phyloP scores from a whole-genome alignment of 2,888 invertebrate genomes.

The Leptopilina myrica region DNA sequence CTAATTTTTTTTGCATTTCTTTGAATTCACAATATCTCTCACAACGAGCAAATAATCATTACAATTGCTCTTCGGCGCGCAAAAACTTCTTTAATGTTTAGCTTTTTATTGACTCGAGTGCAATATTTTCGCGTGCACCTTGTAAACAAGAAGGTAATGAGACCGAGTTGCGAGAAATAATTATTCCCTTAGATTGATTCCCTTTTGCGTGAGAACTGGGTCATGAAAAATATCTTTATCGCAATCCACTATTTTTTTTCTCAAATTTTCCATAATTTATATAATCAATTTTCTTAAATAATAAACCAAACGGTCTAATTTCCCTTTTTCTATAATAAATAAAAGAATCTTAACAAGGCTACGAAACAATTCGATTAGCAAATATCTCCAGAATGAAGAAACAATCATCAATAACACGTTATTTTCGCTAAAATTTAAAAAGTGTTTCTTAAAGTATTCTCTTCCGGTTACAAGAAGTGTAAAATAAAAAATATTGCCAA shows the following conservation, averaged over 20 bases:
- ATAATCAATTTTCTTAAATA: background rate
- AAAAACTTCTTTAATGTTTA: slow-evolving; percentile 4
- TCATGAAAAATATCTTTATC: background rate
- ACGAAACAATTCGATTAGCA: background rate
- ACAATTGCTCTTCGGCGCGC: background rate
- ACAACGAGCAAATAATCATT: background rate
- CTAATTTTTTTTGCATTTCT: background rate
- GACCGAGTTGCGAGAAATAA: slow-evolving; percentile 11
- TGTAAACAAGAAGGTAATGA: background rate
- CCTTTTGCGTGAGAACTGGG: background rate
- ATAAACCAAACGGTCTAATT: background rate
- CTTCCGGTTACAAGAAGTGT: background rate
- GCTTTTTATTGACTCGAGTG: slow-evolving; percentile 26
- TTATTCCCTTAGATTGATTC: slow-evolving; percentile 3
- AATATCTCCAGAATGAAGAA: background rate
- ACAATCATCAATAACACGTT: too few species aligned
- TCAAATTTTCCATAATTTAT: background rate
- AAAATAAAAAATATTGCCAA: background rate
- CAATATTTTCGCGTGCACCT: background rate
- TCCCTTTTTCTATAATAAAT: too few species aligned
- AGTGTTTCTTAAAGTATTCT: background rate
- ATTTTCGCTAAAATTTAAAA: background rate
- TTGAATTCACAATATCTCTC: background rate
- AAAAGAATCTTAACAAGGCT: too few species aligned
- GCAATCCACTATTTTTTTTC: too few species aligned